Percentiles rank a stretch among this genome's conserved stretches.
phyloP scores from a whole-genome alignment of 2,797 vertebrate genomes.

The Lepilemur septentrionalis region DNA sequence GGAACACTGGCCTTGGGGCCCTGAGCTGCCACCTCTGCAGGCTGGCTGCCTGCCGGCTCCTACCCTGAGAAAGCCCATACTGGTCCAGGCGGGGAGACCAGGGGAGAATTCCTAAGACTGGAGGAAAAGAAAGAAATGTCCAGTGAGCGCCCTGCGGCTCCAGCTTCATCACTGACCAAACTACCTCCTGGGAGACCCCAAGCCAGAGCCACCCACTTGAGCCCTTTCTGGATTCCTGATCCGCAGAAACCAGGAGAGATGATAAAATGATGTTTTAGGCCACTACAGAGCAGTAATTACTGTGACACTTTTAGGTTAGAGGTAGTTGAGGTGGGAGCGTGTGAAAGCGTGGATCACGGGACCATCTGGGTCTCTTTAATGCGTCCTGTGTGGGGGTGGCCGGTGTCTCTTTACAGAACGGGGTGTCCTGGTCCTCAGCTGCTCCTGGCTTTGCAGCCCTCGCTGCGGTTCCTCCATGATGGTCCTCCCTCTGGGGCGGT shows the following conservation, averaged over 20 bases:
- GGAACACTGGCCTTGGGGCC: not conserved
- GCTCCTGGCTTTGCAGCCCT: not conserved
- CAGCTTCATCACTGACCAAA: not conserved
- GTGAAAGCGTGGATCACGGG: too few species aligned
- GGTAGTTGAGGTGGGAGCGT: not conserved
- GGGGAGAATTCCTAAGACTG: not conserved
- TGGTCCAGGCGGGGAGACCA: not conserved
- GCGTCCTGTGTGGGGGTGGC: not conserved
- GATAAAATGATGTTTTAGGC: not conserved
- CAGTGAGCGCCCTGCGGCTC: not conserved
- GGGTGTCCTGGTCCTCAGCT: not conserved
- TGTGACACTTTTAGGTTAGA: not conserved
- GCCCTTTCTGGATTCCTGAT: not conserved
- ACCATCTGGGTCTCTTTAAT: not conserved
- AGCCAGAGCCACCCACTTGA: not conserved
- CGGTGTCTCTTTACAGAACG: not conserved
- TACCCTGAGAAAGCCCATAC: not conserved
- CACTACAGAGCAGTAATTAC: not conserved
- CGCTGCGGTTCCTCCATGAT: not conserved
- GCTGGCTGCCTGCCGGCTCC: too few species aligned
- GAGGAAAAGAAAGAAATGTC: not conserved
- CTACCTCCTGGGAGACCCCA: not conserved
- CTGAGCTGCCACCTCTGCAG: not conserved
- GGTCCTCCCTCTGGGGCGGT: not conserved
- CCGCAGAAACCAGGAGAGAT: not conserved